phyloP scores from a whole-genome alignment of 1,140 invertebrate genomes.

The Gerris buenoi region DNA sequence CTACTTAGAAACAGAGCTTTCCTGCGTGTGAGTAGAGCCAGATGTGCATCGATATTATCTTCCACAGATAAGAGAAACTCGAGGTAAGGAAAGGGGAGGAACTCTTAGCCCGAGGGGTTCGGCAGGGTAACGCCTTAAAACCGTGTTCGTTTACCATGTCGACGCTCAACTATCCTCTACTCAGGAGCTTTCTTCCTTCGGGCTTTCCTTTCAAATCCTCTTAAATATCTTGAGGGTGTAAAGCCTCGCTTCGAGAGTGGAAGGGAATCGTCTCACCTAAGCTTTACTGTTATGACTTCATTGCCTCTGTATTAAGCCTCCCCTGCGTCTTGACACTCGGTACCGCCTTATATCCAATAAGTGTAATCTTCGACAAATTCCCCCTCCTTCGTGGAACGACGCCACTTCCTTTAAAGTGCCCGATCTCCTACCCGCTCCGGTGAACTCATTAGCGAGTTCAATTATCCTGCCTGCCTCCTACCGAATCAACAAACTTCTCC shows the following conservation, averaged over 20 bases:
- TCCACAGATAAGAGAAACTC: not conserved
- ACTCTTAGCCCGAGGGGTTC: not conserved
- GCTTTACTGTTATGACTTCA: not conserved
- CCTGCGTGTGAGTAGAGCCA: not conserved
- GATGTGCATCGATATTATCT: not conserved
- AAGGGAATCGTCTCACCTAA: not conserved
- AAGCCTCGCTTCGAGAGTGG: no score
- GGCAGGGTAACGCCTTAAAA: not conserved
- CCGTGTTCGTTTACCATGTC: no score
- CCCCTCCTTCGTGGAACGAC: no score
- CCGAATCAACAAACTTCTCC: no score
- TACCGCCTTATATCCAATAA: not conserved
- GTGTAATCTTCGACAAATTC: not conserved
- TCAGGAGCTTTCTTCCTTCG: not conserved
- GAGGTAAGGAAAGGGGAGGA: not conserved
- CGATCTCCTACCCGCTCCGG: not conserved
- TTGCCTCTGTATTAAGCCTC: no score
- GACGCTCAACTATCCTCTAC: no score
- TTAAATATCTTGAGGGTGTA: not conserved
- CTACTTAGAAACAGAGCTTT: no score
- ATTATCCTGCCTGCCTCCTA: no score
- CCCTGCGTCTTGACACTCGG: no score
- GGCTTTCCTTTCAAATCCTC: not conserved
- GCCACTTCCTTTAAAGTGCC: not conserved
- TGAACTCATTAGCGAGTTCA: not conserved